Evolutionary conservation across 2,888 invertebrate species (phyloP), one percentile per base, ranked within the genome.

Genomic region (Agrilus biguttatus): DNA sequence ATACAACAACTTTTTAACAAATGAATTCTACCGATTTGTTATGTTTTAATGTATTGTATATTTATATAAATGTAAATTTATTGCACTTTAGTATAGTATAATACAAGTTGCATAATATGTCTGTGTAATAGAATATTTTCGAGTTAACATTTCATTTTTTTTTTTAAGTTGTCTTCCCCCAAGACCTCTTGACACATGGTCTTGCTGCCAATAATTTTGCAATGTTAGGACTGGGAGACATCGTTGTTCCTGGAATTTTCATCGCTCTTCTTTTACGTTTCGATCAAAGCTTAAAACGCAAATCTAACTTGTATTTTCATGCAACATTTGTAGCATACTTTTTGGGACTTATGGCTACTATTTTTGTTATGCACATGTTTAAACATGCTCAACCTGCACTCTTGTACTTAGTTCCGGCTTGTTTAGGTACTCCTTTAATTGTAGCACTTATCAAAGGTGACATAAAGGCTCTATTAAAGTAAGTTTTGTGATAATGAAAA

Each of bases 241-340:
- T 99, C 56, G 98, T 99, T 32, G 90, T 99, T 51, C 98, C 98
- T 5, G 98, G 98, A 50, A 96, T 98, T 60, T 99, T 99, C 67
- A 96, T 99, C 57, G 97, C 98, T 0, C 74, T 99, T 19, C 72
- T 99, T 38, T 74, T 97, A 39, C 80, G 98, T 51, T 99, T 95
- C 69, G 98, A 99, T 71, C 78, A 84, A 63, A 88, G 89, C 59
- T 72, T 89, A 48, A 83, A 85, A 55, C 71, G 89, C 14, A 83
- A 84, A 61, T 80, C 81, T 10, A 80, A 85, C 55, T 77, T 82
- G 19, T 91, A 91, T 65, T 98, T 97, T 72, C 83, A 83, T 60
- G 79, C 88, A 3, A 89, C 95, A 4, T 86, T 97, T 65, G 62
- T 79, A 37, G 97, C 98, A 2, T 99, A 99, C 66, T 82, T 96